Base-by-base conservation (phyloP, 2,888 invertebrate genomes). In the Aphodius granarius region DNA sequence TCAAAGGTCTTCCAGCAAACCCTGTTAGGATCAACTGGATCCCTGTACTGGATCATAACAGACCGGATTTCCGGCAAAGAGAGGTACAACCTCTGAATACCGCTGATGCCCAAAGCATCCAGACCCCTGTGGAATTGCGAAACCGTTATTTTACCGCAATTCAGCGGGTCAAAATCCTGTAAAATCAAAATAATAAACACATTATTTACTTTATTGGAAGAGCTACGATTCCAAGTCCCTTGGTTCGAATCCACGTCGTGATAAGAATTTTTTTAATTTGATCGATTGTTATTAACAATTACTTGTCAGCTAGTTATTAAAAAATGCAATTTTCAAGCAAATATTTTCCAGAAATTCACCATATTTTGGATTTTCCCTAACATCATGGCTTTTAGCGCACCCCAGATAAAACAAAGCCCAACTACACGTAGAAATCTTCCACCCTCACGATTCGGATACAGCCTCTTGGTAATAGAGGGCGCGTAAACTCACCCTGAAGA, bases 1-100 rank as follows among this genome's bases (percentile, higher is more conserved):
- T 92, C 93, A 84, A 95, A 95, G 19, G 92, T 91, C 76, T 91
- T 89, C 94, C 95, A 95, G 84, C 93, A 92, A 66, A 94, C 89
- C 73, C 92, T 89, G 73, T 90, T 88, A 0, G 86, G 86, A 85
- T 94, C 94, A 80, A 92, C 90, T n/a, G 93, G 92, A 88, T 94
- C 94, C 77, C 89, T 85, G 86, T 94, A 95, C 83, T 92, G 91
- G 15, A 89, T 87, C 80, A 90, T 88, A n/a, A 95, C 84, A 75
- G 91, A 89, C 76, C 90, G 86, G 63, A 92, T 87, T 86, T 95
- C 95, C 0, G 89, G 87, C 73, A 90, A 88, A 0, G 91, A 88
- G 22, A 95, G 84, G 82, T 89, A 90, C 65, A 91, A 82, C 43
- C 88, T 86, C 75, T 89, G 89, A 19, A 91, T 85, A 2, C 89